Percentiles rank a stretch among this genome's conserved stretches.
Evolutionary conservation across 1,140 invertebrate species (phyloP).

Genomic region (Calliphora vicina): DNA sequence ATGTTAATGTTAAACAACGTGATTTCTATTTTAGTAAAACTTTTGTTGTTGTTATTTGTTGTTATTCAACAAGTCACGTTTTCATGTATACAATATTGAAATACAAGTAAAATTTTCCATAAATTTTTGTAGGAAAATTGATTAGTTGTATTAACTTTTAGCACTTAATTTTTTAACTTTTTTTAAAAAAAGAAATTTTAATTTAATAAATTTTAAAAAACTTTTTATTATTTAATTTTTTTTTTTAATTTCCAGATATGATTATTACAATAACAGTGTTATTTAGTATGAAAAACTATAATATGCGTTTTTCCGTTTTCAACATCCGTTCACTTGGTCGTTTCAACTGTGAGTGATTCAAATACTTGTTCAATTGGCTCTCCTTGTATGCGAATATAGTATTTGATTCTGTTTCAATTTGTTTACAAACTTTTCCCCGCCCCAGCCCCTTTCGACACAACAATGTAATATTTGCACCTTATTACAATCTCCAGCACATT

Average conservation of each 20-base stretch:
- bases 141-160: not conserved
- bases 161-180: not conserved
- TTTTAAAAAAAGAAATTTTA: not conserved
- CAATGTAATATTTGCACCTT: too few relatives aligned
- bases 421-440: not conserved
- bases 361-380: not conserved
- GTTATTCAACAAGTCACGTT: constrained; percentile 27
- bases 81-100: not conserved
- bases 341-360: not conserved
- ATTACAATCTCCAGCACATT: not conserved
- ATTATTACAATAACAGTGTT: not conserved
- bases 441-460: not conserved
- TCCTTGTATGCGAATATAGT: not conserved
- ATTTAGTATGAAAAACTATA: not conserved
- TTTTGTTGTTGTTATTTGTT: not conserved
- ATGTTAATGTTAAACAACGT: not conserved
- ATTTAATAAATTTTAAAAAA: not conserved
- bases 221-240: not conserved
- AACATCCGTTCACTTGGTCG: constrained; percentile 7
- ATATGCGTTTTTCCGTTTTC: not conserved
- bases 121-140: not conserved
- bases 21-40: not conserved
- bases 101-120: too few relatives aligned
- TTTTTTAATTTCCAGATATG: not conserved
- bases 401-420: not conserved